Evolutionary conservation across 2,888 invertebrate species (phyloP).

Genomic region (Amphipyra tragopoginis): DNA sequence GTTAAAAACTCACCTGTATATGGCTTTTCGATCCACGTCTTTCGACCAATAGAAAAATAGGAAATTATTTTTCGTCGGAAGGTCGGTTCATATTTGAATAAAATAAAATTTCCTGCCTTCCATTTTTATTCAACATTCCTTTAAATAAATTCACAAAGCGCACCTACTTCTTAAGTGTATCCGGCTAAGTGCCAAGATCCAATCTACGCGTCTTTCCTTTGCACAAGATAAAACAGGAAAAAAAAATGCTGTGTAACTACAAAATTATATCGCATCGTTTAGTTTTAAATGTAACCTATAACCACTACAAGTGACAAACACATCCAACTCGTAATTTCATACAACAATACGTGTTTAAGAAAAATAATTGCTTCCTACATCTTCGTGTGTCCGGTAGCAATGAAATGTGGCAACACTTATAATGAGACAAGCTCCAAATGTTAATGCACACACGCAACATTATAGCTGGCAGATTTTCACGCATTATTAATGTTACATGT

Average conservation of each 20-base stretch:
- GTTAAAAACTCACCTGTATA: neutral
- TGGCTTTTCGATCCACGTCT: neutral
- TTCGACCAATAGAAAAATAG: neutral
- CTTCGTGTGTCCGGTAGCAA: constrained; percentile 39
- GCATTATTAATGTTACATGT: constrained; percentile 75
- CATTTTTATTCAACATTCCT: neutral
- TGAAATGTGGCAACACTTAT: constrained; percentile 37
- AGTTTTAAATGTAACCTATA: constrained; percentile 4
- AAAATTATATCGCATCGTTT: constrained; percentile 1
- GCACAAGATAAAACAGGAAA: neutral
- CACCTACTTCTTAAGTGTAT: neutral
- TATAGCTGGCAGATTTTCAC: constrained; percentile 67
- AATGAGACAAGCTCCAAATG: constrained; percentile 45
- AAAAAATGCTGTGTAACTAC: neutral
- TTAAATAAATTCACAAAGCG: constrained; percentile 10
- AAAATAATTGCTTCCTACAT: constrained; percentile 51
- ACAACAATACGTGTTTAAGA: constrained; percentile 47
- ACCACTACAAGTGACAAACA: neutral
- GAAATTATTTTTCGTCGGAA: neutral
- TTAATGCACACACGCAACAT: constrained; percentile 57
- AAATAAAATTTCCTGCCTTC: neutral
- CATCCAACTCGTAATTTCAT: constrained; percentile 27
- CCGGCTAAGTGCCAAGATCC: neutral
- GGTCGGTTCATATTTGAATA: neutral
- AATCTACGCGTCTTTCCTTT: constrained; percentile 13